These are phyloP conservation scores for Pantala flavescens DNA, from an alignment of 1,140 invertebrate genomes.

Conservation along the genomic window DNA sequence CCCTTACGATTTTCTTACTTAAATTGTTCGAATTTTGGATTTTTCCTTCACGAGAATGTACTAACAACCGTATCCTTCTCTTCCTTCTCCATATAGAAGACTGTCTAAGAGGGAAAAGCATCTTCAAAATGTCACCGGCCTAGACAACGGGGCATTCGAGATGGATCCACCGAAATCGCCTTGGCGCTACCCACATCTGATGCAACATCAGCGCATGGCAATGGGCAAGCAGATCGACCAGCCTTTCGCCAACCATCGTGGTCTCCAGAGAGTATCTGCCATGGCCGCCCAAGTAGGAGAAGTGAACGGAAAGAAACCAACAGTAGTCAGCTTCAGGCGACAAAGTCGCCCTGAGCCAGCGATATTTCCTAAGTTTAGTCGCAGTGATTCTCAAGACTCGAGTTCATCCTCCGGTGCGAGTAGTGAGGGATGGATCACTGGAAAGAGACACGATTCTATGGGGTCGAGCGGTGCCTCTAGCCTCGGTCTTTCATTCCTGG, in stretches of 20 bases:
- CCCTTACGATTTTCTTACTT: too few relatives aligned
- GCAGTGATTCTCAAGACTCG: neutral
- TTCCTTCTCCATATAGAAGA: too few relatives aligned
- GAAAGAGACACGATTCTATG: neutral
- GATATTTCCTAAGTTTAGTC: neutral
- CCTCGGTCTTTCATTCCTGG: slow-evolving; percentile 2
- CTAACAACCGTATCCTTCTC: too few relatives aligned
- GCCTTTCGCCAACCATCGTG: slow-evolving; percentile 13
- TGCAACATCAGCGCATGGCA: slow-evolving; percentile 20
- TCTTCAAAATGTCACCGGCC: slow-evolving; percentile 28
- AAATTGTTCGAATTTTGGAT: too few relatives aligned
- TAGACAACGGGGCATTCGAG: slow-evolving; percentile 48
- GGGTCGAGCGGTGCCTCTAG: neutral
- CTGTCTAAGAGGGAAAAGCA: slow-evolving; percentile 40
- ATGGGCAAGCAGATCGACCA: slow-evolving; percentile 7
- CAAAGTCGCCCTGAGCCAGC: neutral
- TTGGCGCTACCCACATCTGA: slow-evolving; percentile 42
- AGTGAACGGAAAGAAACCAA: neutral
- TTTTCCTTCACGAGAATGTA: too few relatives aligned
- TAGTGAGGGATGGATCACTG: neutral
- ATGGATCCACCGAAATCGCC: slow-evolving; percentile 46
- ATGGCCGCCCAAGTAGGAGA: neutral
- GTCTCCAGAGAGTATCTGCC: slow-evolving; percentile 14
- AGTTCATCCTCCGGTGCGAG: neutral
- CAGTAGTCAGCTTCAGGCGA: neutral